A percentile compares a stretch with the other conserved stretches of the same genome.
These are phyloP conservation scores for Triplophysa siluroides DNA, from an alignment of 2,113 vertebrate genomes.

Conservation along the genomic window DNA sequence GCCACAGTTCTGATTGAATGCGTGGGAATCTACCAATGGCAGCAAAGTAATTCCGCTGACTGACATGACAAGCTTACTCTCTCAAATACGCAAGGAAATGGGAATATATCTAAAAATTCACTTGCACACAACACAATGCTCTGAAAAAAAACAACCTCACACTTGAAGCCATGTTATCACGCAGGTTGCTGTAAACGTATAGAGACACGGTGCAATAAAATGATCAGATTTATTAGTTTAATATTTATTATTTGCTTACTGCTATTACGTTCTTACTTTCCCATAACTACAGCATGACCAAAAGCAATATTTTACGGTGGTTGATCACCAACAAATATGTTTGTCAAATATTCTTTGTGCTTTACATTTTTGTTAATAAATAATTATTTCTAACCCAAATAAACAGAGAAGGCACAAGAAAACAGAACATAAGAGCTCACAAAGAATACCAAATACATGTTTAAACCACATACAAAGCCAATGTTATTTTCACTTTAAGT, in stretches of 20 bases:
- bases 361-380: no score
- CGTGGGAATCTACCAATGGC: constrained; percentile 61
- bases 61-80: constrained; percentile 20
- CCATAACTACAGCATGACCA: neutral
- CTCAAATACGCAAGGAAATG: constrained; percentile 7
- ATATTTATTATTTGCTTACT: neutral
- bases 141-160: neutral
- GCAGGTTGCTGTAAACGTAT: neutral
- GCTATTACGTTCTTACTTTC: neutral
- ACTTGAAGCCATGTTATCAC: neutral
- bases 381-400: no score
- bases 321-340: neutral
- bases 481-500: no score
- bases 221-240: constrained; percentile 13
- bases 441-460: no score
- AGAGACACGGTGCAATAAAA: neutral
- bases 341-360: no score
- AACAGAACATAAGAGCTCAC: no score
- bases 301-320: neutral
- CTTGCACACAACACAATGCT: neutral
- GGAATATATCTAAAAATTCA: neutral
- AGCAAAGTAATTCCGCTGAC: constrained; percentile 55
- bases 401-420: no score
- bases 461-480: no score
- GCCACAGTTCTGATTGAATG: constrained; percentile 39